Percentiles rank a stretch among this genome's conserved stretches.
These are phyloP conservation scores for Sisyra nigra DNA, from an alignment of 2,888 invertebrate species.

Conservation along the genomic window DNA sequence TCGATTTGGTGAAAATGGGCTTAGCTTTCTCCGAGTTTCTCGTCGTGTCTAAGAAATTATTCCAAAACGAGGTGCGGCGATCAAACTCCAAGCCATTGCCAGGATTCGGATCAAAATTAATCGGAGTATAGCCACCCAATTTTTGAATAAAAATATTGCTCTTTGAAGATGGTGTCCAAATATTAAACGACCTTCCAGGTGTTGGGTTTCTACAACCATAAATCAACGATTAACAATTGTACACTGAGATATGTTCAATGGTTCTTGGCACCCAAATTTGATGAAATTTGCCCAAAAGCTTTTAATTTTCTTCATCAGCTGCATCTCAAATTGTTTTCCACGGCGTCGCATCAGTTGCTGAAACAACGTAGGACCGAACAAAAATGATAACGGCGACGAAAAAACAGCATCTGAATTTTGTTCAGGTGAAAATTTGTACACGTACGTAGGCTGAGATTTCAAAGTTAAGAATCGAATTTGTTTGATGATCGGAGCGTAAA, in stretches of 20 bases:
- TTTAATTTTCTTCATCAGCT: constrained; percentile 33
- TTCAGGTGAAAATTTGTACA: background rate
- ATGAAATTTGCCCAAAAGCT: constrained; percentile 32
- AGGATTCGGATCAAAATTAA: constrained; percentile 7
- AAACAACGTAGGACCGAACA: constrained; percentile 48
- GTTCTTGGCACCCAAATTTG: constrained; percentile 26
- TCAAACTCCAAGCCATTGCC: constrained; percentile 7
- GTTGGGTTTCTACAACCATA: constrained; percentile 35
- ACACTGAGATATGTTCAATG: too few species aligned
- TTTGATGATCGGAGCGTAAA: constrained; percentile 36
- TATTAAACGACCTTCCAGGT: constrained; percentile 29
- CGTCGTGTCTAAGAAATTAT: constrained; percentile 24
- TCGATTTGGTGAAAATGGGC: constrained; percentile 12
- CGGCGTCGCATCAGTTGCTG: constrained; percentile 48
- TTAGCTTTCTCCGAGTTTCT: constrained; percentile 16
- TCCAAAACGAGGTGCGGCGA: constrained; percentile 25
- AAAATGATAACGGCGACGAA: constrained; percentile 23
- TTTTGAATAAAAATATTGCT: constrained; percentile 33
- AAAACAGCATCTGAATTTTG: background rate
- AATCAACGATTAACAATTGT: background rate
- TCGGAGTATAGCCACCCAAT: constrained; percentile 18
- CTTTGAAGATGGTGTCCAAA: constrained; percentile 42
- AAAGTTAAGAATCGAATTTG: constrained; percentile 31
- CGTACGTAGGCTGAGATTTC: constrained; percentile 18
- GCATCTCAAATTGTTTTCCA: constrained; percentile 39